These are phyloP conservation scores for Eleginops maclovinus DNA, from an alignment of 2,113 vertebrate genomes.

Conservation along the genomic window DNA sequence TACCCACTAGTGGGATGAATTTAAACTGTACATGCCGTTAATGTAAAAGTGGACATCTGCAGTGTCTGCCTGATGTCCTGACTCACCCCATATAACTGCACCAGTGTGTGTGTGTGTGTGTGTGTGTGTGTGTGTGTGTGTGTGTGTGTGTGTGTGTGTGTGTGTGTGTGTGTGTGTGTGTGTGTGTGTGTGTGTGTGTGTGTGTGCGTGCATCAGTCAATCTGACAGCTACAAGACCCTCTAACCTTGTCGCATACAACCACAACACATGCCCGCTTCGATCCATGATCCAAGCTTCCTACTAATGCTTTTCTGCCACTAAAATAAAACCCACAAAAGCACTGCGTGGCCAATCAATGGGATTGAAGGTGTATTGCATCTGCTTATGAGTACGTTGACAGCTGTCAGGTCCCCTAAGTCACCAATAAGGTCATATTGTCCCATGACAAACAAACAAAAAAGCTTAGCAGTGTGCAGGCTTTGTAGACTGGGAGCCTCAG, in stretches of 20 bases:
- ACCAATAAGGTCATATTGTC: slow-evolving; percentile 16
- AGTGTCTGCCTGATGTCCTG: not conserved
- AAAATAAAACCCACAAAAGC: slow-evolving; percentile 84
- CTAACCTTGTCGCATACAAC: slow-evolving; percentile 44
- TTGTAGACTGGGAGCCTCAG: slow-evolving; percentile 8
- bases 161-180: too few species aligned
- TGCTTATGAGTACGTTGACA: slow-evolving; percentile 68
- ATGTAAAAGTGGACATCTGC: slow-evolving; percentile 42
- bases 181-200: not conserved
- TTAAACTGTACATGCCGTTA: slow-evolving; percentile 33
- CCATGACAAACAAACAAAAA: slow-evolving; percentile 1
- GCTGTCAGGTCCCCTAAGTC: slow-evolving; percentile 39
- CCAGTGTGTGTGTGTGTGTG: slow-evolving; percentile 6
- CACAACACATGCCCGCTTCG: slow-evolving; percentile 26
- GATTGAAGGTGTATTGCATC: slow-evolving; percentile 60
- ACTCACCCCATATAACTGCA: slow-evolving; percentile 10
- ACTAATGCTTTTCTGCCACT: slow-evolving; percentile 86
- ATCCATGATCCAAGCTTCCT: slow-evolving; percentile 20
- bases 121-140: slow-evolving; percentile 10
- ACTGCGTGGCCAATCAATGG: slow-evolving; percentile 85
- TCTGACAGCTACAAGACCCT: slow-evolving; percentile 5
- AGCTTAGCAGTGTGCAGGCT: not conserved
- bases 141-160: slow-evolving; percentile 13
- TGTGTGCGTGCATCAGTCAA: slow-evolving; percentile 16
- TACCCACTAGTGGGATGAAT: slow-evolving; percentile 31